These are phyloP conservation scores for Sinocyclocheilus grahami DNA, from an alignment of 2,113 vertebrate species.

Conservation along the genomic window DNA sequence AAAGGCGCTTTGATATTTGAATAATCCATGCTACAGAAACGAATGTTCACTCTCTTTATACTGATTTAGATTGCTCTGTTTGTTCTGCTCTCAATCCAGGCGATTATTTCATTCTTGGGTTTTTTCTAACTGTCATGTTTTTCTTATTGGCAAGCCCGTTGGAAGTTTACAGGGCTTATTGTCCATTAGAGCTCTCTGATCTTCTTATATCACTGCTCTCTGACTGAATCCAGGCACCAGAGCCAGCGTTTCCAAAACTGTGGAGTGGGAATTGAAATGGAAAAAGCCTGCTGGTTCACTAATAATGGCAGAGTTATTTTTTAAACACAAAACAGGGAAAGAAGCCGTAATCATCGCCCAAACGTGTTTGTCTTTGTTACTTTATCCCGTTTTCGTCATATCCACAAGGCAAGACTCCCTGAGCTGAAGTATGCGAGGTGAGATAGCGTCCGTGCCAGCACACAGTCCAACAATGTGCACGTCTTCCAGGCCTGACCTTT, in stretches of 20 bases:
- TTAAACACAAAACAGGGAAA: conserved; percentile 79
- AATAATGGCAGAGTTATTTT: conserved; percentile 82
- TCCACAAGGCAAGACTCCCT: conserved; percentile 76
- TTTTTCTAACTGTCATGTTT: conserved; percentile 82
- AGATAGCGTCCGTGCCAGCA: conserved; percentile 81
- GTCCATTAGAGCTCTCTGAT: conserved; percentile 88
- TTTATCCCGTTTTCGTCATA: conserved; percentile 56
- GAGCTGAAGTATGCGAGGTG: conserved; percentile 69
- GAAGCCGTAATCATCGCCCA: conserved; percentile 81
- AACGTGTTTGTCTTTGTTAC: conserved; percentile 78
- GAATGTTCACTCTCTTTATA: conserved; percentile 17
- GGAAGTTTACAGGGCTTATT: conserved; percentile 85
- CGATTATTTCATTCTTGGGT: conserved; percentile 50
- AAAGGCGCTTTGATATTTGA: conserved; percentile 36
- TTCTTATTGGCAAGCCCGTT: conserved; percentile 87
- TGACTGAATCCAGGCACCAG: conserved; percentile 79
- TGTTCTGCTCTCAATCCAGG: conserved; percentile 32
- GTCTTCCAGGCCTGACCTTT: conserved; percentile 87
- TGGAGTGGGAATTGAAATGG: conserved; percentile 83
- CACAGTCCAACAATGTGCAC: conserved; percentile 82
- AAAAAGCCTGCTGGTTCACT: conserved; percentile 86
- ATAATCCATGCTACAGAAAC: conserved; percentile 20
- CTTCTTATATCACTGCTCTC: conserved; percentile 87
- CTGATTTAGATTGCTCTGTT: conserved; percentile 76
- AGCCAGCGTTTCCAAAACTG: conserved; percentile 83